Percentiles rank a stretch among this genome's conserved stretches.
These are phyloP conservation scores for Agelastica alni DNA, from an alignment of 2,888 invertebrate species.

Conservation along the genomic window DNA sequence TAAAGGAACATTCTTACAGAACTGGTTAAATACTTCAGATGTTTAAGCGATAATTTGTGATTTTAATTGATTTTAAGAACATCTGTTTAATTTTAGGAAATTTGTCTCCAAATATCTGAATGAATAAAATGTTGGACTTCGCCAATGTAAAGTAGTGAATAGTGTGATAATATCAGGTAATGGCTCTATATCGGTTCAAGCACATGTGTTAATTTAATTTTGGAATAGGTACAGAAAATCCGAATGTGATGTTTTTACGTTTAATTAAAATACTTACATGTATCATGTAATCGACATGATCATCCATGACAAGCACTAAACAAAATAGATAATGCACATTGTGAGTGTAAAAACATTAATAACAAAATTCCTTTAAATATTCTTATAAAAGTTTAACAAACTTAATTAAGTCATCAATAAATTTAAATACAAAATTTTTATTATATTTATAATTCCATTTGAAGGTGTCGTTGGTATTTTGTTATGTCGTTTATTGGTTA, in stretches of 20 bases:
- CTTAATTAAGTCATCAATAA: neutral
- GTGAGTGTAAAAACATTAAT: neutral
- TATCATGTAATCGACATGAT: conserved; percentile 20
- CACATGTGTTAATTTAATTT: neutral
- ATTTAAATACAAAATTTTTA: conserved; percentile 6
- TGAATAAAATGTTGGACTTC: too few species aligned
- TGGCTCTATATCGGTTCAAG: neutral
- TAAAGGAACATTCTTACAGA: too few species aligned
- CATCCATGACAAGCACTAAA: conserved; percentile 19
- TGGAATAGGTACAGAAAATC: conserved; percentile 5
- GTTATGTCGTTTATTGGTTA: too few species aligned
- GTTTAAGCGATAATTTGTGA: too few species aligned
- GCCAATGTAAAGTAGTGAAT: neutral
- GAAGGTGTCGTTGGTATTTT: too few species aligned
- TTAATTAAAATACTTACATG: conserved; percentile 20
- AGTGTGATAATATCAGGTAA: neutral
- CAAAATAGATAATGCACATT: conserved; percentile 5
- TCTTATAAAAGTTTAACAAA: conserved; percentile 9
- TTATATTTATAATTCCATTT: too few species aligned
- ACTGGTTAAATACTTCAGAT: too few species aligned
- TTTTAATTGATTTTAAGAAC: too few species aligned
- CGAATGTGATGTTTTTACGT: conserved; percentile 11
- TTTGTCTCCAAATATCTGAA: too few species aligned
- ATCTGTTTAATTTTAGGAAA: too few species aligned
- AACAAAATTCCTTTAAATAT: too few species aligned